phyloP scores from a whole-genome alignment of 2,888 invertebrate genomes.

The Nomada lathburiana region DNA sequence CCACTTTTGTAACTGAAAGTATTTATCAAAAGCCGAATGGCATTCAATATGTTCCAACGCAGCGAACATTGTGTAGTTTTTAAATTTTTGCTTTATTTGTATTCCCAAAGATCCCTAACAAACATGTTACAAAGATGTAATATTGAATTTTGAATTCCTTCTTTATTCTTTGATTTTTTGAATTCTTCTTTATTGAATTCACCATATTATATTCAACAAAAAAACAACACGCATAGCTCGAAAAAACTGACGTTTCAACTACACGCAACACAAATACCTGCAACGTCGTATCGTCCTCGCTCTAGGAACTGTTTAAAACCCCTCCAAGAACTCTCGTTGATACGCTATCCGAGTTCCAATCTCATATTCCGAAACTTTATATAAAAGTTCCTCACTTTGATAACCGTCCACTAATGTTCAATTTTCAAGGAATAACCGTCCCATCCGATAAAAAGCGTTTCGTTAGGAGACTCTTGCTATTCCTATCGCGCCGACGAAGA shows the following conservation, averaged over 20 bases:
- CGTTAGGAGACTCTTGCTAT: neutral
- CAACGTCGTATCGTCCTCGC: neutral
- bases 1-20: too few relatives aligned
- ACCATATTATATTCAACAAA: too few relatives aligned
- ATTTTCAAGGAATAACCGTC: neutral
- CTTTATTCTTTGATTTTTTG: too few relatives aligned
- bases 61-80: too few relatives aligned
- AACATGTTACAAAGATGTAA: too few relatives aligned
- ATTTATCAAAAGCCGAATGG: too few relatives aligned
- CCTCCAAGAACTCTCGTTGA: neutral
- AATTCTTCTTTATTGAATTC: too few relatives aligned
- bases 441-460: neutral
- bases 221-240: neutral
- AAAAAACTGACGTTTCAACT: neutral
- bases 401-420: constrained; percentile 1
- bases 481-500: neutral
- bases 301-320: neutral
- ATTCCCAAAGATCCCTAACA: too few relatives aligned
- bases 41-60: too few relatives aligned
- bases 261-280: too few relatives aligned
- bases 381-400: neutral
- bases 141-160: too few relatives aligned
- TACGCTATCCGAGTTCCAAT: neutral
- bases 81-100: too few relatives aligned
- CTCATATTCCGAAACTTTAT: constrained; percentile 6